Percentiles rank a stretch among this genome's conserved stretches.
Conservation (phyloP, 2,797 vertebrate species). For the Chaetodon trifasciatus region DNA sequence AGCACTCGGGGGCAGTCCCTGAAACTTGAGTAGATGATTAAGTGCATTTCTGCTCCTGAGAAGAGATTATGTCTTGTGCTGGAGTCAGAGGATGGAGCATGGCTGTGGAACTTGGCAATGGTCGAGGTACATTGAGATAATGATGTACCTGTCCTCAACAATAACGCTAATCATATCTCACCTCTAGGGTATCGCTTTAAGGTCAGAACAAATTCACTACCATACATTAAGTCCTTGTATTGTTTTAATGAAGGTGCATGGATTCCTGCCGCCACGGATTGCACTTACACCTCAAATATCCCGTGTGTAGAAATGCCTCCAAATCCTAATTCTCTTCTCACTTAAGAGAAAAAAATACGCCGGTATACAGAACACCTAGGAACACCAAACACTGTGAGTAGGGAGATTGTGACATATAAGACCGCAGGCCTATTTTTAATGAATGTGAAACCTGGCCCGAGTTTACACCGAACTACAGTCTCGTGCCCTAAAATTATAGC, state of each 20-base stretch:
- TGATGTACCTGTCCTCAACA: constrained; percentile 89
- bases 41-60: constrained; percentile 84
- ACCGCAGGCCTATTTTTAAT: constrained; percentile 78
- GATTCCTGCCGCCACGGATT: constrained; percentile 50
- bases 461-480: constrained; percentile 56
- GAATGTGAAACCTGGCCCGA: constrained; percentile 69
- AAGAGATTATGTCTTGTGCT: constrained; percentile 80
- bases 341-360: constrained; percentile 35
- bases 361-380: constrained; percentile 35
- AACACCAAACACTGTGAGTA: constrained; percentile 68
- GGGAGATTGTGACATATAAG: constrained; percentile 71
- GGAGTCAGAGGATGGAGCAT: constrained; percentile 75
- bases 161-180: constrained; percentile 88
- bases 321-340: constrained; percentile 54
- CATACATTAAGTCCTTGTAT: constrained; percentile 83
- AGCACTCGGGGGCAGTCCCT: constrained; percentile 82
- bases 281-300: constrained; percentile 62
- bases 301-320: constrained; percentile 51
- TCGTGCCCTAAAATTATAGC: constrained; percentile 79
- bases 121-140: constrained; percentile 86
- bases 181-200: constrained; percentile 85
- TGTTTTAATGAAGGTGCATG: constrained; percentile 84
- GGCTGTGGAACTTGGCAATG: constrained; percentile 80
- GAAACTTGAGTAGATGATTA: constrained; percentile 86
- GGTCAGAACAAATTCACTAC: constrained; percentile 85